These are phyloP conservation scores for Oikopleura dioica DNA, from an alignment of 23 tunicate species.

Conservation along the genomic window DNA sequence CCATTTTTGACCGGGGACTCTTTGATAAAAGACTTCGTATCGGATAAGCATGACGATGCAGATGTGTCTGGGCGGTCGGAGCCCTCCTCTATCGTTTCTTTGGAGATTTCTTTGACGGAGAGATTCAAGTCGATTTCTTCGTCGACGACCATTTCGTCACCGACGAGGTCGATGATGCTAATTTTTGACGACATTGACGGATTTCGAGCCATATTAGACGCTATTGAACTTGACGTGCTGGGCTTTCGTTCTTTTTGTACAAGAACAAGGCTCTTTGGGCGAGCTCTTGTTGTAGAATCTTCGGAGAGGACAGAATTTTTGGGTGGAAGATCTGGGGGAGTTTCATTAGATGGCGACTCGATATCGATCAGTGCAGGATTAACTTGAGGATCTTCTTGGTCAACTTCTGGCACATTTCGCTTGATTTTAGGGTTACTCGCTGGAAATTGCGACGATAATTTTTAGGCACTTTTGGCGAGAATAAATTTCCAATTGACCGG, in stretches of 20 bases:
- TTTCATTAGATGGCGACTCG: too few relatives aligned
- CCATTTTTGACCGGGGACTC: too few relatives aligned
- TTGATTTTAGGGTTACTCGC: too few relatives aligned
- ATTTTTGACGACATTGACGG: neutral
- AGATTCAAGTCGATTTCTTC: neutral
- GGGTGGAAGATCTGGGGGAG: too few relatives aligned
- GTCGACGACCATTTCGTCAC: neutral
- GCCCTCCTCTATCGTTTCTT: too few relatives aligned
- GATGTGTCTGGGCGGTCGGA: neutral
- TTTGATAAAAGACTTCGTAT: too few relatives aligned
- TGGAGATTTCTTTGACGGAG: too few relatives aligned
- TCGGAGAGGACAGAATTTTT: too few relatives aligned
- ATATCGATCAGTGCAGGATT: neutral
- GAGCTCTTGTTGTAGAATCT: neutral
- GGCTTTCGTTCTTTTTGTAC: too few relatives aligned
- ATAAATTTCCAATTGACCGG: too few relatives aligned
- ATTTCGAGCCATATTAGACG: neutral
- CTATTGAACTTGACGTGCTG: neutral
- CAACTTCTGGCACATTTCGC: neutral
- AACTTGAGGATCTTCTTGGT: neutral
- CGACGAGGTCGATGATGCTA: slow-evolving; percentile 3
- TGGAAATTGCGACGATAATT: too few relatives aligned
- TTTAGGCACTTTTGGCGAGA: slow-evolving; percentile 11
- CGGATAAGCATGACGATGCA: neutral
- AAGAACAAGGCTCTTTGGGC: neutral